phyloP scores from a whole-genome alignment of 2,797 vertebrate species.

The Triplophysa yarkandensis region DNA sequence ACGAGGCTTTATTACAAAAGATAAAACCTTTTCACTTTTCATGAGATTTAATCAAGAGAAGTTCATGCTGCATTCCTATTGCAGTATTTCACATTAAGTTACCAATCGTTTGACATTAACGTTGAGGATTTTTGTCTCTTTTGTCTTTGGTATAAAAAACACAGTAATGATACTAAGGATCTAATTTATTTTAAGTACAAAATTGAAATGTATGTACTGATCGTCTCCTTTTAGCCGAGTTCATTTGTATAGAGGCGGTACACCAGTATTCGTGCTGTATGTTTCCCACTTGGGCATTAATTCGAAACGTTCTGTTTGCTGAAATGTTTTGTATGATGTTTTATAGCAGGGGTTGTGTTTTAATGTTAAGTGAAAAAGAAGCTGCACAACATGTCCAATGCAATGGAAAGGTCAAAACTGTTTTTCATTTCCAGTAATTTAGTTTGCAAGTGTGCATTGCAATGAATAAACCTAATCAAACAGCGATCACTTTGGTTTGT shows the following conservation, averaged over 20 bases:
- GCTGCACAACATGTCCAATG: constrained; percentile 59
- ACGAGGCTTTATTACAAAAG: too few relatives aligned
- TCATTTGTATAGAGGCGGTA: constrained; percentile 12
- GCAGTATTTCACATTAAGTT: constrained; percentile 1
- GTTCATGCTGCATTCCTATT: neutral
- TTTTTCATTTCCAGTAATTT: constrained; percentile 64
- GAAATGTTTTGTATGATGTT: constrained; percentile 56
- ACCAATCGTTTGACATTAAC: neutral
- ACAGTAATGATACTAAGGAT: constrained; percentile 4
- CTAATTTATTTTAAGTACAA: constrained; percentile 8
- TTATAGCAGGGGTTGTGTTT: constrained; percentile 55
- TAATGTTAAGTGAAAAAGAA: constrained; percentile 33
- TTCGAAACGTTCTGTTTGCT: constrained; percentile 55
- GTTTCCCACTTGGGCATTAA: constrained; percentile 3
- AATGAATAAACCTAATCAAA: constrained; percentile 69
- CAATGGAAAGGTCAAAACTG: constrained; percentile 67
- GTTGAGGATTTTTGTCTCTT: constrained; percentile 19
- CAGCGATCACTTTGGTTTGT: neutral
- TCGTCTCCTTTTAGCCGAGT: neutral
- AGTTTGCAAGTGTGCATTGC: constrained; percentile 59
- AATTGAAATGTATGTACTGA: constrained; percentile 38
- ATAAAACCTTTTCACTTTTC: neutral
- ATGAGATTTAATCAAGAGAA: neutral
- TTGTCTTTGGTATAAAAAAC: constrained; percentile 6
- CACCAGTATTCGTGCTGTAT: constrained; percentile 21